These are phyloP conservation scores for Bufo gargarizans DNA, from an alignment of 2,113 vertebrate genomes.

Conservation along the genomic window DNA sequence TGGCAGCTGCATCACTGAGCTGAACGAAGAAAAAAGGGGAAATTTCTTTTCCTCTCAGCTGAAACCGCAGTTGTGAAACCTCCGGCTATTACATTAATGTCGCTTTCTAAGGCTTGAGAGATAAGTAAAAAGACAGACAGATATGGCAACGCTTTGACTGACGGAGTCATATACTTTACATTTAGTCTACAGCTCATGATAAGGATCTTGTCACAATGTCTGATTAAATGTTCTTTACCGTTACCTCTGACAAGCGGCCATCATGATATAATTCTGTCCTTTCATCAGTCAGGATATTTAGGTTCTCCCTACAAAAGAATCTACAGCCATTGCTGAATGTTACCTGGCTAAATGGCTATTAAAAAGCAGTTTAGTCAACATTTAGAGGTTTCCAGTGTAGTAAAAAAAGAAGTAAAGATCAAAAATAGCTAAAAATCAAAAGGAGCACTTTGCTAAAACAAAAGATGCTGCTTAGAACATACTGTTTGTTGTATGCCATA, in stretches of 20 bases:
- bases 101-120: conserved; percentile 18
- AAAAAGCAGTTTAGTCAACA: not conserved
- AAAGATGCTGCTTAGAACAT: not conserved
- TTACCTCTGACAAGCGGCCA: conserved; percentile 7
- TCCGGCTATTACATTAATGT: not conserved
- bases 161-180: not conserved
- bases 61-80: conserved; percentile 24
- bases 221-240: not conserved
- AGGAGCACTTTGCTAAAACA: not conserved
- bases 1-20: conserved; percentile 18
- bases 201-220: conserved; percentile 10
- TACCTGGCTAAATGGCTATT: not conserved
- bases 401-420: too few species aligned
- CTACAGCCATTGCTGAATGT: not conserved
- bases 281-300: not conserved
- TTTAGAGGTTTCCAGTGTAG: not conserved
- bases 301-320: too few species aligned
- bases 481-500: not conserved
- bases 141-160: not conserved
- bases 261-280: not conserved
- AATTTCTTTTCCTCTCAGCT: conserved; percentile 12
- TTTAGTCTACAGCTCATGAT: conserved; percentile 27
- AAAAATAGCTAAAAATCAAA: not conserved
- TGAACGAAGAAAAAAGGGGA: conserved; percentile 7
- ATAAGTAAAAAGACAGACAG: conserved; percentile 19